Percentiles rank a stretch among this genome's conserved stretches.
Evolutionary conservation across 2,888 invertebrate genomes (phyloP).

Genomic region (Lissocephala sabroskyi): DNA sequence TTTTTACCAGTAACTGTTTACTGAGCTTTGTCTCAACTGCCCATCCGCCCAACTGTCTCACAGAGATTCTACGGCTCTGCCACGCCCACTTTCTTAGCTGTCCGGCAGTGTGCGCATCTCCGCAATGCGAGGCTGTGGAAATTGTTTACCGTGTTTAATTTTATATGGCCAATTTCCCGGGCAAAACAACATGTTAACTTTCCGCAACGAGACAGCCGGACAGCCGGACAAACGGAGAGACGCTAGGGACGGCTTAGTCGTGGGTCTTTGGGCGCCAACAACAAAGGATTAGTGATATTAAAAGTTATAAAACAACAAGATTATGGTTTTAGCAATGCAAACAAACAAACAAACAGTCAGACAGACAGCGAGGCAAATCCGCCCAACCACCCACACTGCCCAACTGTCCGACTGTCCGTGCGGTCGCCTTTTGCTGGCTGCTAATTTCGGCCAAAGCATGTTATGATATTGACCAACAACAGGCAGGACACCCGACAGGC

Average conservation of each 20-base stretch:
- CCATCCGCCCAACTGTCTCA: too few species aligned
- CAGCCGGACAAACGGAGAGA: not conserved
- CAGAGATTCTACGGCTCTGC: too few species aligned
- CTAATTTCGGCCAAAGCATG: slow-evolving; percentile 16
- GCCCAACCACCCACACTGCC: not conserved
- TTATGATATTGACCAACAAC: slow-evolving; percentile 30
- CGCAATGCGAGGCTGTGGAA: too few species aligned
- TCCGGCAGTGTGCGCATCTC: too few species aligned
- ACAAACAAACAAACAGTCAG: slow-evolving; percentile 14
- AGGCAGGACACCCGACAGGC: not conserved
- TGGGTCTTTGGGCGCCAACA: slow-evolving; percentile 19
- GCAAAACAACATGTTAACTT: slow-evolving; percentile 55
- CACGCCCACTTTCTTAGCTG: too few species aligned
- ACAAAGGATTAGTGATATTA: slow-evolving; percentile 54
- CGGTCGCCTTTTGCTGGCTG: not conserved
- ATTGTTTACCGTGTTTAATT: slow-evolving; percentile 49
- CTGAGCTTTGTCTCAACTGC: too few species aligned
- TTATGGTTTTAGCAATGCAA: slow-evolving; percentile 47
- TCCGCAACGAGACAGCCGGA: slow-evolving; percentile 22
- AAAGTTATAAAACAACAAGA: slow-evolving; percentile 64
- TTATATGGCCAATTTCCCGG: slow-evolving; percentile 53
- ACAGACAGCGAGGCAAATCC: not conserved
- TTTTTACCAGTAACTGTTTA: too few species aligned
- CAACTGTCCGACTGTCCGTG: not conserved
- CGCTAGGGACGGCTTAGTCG: not conserved